Evolutionary conservation across 2,113 vertebrate genomes (phyloP).

Genomic region (Amphilophus citrinellus): DNA sequence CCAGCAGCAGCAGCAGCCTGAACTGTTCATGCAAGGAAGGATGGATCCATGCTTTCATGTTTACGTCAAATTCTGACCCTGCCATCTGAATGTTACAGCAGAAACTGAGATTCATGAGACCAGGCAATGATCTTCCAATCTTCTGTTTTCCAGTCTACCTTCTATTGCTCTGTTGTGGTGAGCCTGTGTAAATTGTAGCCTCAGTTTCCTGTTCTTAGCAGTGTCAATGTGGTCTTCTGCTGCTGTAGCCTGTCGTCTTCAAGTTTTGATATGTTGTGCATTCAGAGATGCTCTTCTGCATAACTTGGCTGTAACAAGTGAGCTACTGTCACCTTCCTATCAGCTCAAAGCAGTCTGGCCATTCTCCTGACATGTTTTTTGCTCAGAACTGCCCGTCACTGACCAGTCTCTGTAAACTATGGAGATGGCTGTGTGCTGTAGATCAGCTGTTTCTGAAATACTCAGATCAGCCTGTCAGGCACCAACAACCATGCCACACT

Average conservation of each 20-base stretch:
- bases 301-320: too few species aligned
- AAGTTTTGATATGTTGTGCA: too few species aligned
- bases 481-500: not conserved
- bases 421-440: too few species aligned
- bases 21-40: not conserved
- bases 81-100: not conserved
- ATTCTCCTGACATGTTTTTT: not conserved
- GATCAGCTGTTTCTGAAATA: not conserved
- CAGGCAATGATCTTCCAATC: not conserved
- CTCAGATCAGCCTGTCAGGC: not conserved
- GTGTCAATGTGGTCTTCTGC: not conserved
- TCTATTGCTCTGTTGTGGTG: not conserved
- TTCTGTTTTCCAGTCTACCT: too few species aligned
- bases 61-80: not conserved
- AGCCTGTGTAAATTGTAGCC: not conserved
- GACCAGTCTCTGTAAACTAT: too few species aligned
- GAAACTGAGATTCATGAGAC: not conserved
- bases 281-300: too few species aligned
- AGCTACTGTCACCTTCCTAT: too few species aligned
- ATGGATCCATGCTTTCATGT: not conserved
- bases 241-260: too few species aligned
- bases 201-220: not conserved
- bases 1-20: not conserved
- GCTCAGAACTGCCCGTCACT: not conserved
- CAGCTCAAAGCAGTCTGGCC: not conserved